These are phyloP conservation scores for Cerceris rybyensis DNA, from an alignment of 2,888 invertebrate genomes.

Conservation along the genomic window DNA sequence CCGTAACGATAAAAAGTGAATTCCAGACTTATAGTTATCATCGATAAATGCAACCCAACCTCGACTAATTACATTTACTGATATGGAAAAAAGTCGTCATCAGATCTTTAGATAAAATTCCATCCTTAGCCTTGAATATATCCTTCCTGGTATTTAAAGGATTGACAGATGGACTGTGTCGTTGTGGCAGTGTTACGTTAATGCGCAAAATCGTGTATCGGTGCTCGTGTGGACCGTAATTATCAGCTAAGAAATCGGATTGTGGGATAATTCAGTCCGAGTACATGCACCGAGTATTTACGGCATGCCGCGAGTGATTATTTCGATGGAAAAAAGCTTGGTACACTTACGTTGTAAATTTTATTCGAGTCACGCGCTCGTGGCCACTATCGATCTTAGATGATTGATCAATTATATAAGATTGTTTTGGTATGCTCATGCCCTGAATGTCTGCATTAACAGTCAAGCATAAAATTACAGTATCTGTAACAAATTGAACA, in stretches of 20 bases:
- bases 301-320: conserved; percentile 27
- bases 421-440: conserved; percentile 23
- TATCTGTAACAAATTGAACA: conserved; percentile 16
- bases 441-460: conserved; percentile 17
- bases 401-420: conserved; percentile 32
- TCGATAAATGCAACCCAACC: too few relatives aligned
- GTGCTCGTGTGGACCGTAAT: conserved; percentile 3
- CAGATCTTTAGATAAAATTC: neutral
- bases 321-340: conserved; percentile 19
- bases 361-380: conserved; percentile 22
- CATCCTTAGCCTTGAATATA: neutral
- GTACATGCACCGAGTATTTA: conserved; percentile 9
- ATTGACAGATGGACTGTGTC: neutral
- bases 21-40: too few relatives aligned
- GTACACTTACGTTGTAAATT: conserved; percentile 8
- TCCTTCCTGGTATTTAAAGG: neutral
- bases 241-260: conserved; percentile 15
- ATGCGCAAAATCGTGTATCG: neutral
- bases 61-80: neutral
- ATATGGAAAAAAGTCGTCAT: neutral
- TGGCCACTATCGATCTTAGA: conserved; percentile 18
- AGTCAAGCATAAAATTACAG: conserved; percentile 20
- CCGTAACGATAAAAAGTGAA: too few relatives aligned
- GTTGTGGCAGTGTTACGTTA: neutral
- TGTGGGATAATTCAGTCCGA: conserved; percentile 8